Evolutionary conservation across 2,888 invertebrate genomes (phyloP).

Genomic region (Noctua fimbriata): DNA sequence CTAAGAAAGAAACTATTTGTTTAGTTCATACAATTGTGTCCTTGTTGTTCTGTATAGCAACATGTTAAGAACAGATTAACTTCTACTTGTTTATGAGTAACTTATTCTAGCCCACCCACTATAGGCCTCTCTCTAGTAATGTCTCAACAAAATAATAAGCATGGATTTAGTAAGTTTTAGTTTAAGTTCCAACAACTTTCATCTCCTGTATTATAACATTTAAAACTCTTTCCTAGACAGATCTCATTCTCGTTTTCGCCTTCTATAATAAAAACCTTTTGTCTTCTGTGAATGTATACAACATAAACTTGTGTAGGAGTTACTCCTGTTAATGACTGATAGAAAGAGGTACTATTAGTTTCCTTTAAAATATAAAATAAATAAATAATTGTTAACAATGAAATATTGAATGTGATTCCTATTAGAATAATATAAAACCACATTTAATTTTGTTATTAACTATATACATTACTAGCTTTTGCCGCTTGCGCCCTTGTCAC

Average conservation of each 20-base stretch:
- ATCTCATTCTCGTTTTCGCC: background rate
- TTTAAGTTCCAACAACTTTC: background rate
- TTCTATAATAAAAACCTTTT: background rate
- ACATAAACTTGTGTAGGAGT: background rate
- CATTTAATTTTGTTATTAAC: background rate
- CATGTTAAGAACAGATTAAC: background rate
- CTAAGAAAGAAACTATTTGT: conserved; percentile 1
- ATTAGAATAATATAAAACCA: background rate
- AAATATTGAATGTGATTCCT: background rate
- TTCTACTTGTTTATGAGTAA: background rate
- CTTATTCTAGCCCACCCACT: background rate
- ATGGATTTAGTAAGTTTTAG: background rate
- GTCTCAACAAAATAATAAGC: background rate
- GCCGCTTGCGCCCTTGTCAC: no score
- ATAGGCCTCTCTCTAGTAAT: background rate
- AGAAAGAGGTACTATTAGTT: no score
- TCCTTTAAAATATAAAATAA: background rate
- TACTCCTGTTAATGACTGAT: no score
- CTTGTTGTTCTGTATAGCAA: conserved; percentile 15
- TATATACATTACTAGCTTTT: no score
- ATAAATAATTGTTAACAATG: background rate
- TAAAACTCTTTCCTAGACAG: background rate
- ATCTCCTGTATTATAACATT: background rate
- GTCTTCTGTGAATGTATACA: background rate
- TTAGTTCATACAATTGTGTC: conserved; percentile 10